These are phyloP conservation scores for Cylloceria caligata DNA, from an alignment of 2,888 invertebrate genomes.

Conservation along the genomic window DNA sequence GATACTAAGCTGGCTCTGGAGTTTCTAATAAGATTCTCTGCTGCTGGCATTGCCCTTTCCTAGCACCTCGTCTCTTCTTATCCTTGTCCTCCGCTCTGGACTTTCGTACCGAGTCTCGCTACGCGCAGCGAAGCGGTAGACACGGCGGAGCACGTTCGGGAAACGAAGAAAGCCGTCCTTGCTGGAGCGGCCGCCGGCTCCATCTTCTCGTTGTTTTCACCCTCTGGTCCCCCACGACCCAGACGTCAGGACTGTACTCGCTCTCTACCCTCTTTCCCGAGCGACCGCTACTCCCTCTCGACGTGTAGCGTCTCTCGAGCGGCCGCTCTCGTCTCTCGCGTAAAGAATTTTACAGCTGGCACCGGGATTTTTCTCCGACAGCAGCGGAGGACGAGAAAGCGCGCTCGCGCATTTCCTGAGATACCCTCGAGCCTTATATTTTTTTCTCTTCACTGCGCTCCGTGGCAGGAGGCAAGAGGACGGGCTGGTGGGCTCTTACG, in stretches of 20 bases:
- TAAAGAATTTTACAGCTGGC: constrained; percentile 68
- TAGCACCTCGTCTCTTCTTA: constrained; percentile 30
- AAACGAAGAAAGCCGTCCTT: constrained; percentile 53
- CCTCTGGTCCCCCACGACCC: constrained; percentile 35
- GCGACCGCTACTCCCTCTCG: constrained; percentile 13
- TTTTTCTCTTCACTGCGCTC: constrained; percentile 33
- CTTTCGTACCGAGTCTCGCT: constrained; percentile 9
- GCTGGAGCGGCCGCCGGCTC: constrained; percentile 53
- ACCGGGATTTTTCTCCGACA: constrained; percentile 65
- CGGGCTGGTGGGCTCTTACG: neutral
- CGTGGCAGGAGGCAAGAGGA: neutral
- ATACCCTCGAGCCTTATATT: constrained; percentile 59
- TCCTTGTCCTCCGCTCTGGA: constrained; percentile 12
- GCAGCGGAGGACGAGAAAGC: constrained; percentile 58
- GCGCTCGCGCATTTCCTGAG: constrained; percentile 52
- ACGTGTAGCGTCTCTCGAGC: constrained; percentile 64
- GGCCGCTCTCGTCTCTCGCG: constrained; percentile 65
- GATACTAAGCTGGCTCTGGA: constrained; percentile 77
- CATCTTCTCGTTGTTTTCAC: constrained; percentile 53
- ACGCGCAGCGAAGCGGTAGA: constrained; percentile 15
- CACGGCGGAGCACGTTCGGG: constrained; percentile 35
- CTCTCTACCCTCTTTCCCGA: neutral
- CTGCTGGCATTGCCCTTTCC: constrained; percentile 47
- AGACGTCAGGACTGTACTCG: constrained; percentile 25
- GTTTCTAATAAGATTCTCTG: constrained; percentile 79